Percentiles rank a stretch among this genome's conserved stretches.
Evolutionary conservation across 1,140 invertebrate species (phyloP).

Genomic region (Orchestia grillus): DNA sequence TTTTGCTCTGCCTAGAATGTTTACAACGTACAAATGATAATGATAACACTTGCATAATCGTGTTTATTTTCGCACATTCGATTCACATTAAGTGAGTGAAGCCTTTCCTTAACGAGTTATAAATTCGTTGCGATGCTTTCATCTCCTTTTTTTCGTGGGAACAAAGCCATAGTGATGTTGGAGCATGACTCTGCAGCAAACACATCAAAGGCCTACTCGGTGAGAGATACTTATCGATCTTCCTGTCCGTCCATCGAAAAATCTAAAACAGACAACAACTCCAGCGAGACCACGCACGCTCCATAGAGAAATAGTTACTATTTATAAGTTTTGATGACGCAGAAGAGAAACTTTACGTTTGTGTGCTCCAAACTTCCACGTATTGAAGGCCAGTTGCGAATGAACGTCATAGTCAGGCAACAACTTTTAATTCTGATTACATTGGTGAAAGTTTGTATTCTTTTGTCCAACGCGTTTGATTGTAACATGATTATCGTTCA

Average conservation of each 20-base stretch:
- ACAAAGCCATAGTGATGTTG: neutral
- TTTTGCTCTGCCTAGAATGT: neutral
- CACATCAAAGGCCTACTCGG: constrained; percentile 38
- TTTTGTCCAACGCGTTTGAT: neutral
- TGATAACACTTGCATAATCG: neutral
- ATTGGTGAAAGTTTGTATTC: neutral
- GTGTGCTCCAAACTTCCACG: neutral
- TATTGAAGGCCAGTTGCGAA: neutral
- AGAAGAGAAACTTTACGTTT: neutral
- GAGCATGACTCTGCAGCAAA: constrained; percentile 34
- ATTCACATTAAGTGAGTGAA: neutral
- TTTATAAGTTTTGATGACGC: neutral
- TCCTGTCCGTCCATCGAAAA: neutral
- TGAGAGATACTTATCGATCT: constrained; percentile 22
- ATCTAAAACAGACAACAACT: constrained; percentile 11
- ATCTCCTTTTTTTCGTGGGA: neutral
- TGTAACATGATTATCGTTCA: neutral
- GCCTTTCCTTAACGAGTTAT: neutral
- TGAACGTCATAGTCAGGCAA: neutral
- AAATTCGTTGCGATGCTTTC: neutral
- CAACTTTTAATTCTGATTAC: neutral
- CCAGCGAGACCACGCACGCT: neutral
- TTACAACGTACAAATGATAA: neutral
- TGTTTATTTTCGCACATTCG: neutral
- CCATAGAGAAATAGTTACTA: neutral